Evolutionary conservation across 2,888 invertebrate genomes (phyloP), one percentile per base, ranked within the genome.

Genomic region (Odontocerum albicorne): DNA sequence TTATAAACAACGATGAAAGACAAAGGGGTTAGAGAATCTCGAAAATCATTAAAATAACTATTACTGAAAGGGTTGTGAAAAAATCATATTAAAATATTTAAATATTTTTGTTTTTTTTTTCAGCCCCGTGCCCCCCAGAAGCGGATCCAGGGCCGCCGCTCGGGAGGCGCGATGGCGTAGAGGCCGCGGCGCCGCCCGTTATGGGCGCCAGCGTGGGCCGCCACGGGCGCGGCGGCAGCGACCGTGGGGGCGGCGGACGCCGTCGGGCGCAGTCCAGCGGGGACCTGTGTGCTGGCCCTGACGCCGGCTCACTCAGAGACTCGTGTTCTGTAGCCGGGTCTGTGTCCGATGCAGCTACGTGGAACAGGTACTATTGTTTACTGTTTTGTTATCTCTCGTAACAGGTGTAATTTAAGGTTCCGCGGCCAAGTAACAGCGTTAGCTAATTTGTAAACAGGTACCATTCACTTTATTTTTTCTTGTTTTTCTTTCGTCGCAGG

Each of bases 261-360:
- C 80, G 88, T 58, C 75, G 88, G 62, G 86, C 87, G 31, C 83
- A 87, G 63, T 88, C 87, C 60, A 87, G 86, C 64, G 87, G 88
- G 36, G 87, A 87, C 70, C 82, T 88, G 35, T 87, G 86, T 76
- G 86, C 86, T 72, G 62, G 74, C 72, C 49, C 80, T 67, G 78
- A 79, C 65, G 61, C 74, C 72, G 46, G 47, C 36, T 45, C 50
- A 19, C 42, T 56, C 60, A 75, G 77, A 58, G 75, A 76, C 3
- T 75, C 76, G 55, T 75, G 76, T 2, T 77, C 79, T 4, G 77
- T 78, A 49, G 77, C 78, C 51, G 77, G 77, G 3, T 77, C 77
- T 32, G 77, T 75, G 43, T 77, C 77, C 36, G 77, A 77, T 62
- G 75, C 72, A 63, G 74, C 77, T 73, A 77, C 74, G 32, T 78